These are phyloP conservation scores for Hybos culiciformis DNA, from an alignment of 2,888 invertebrate species.

Conservation along the genomic window DNA sequence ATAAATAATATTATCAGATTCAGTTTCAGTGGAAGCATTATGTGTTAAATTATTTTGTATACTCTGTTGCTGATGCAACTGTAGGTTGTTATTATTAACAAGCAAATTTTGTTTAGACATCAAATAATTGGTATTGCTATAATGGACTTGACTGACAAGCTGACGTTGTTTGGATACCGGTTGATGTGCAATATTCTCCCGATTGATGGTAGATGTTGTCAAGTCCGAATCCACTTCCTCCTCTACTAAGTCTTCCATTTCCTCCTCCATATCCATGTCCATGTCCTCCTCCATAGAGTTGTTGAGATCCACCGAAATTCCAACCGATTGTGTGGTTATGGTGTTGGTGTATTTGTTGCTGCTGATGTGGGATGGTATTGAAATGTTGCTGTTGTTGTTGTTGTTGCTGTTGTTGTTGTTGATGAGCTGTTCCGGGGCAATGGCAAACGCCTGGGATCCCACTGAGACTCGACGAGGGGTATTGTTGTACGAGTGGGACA, in stretches of 20 bases:
- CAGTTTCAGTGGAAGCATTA: constrained; percentile 33
- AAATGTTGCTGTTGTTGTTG: constrained; percentile 20
- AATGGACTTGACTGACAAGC: constrained; percentile 33
- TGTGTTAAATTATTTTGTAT: constrained; percentile 12
- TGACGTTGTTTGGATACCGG: constrained; percentile 25
- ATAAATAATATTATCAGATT: constrained; percentile 36
- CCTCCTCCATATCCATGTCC: constrained; percentile 31
- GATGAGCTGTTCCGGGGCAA: constrained; percentile 25
- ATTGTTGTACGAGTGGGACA: constrained; percentile 36
- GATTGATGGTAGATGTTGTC: constrained; percentile 41
- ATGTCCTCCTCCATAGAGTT: constrained; percentile 38
- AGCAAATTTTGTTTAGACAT: constrained; percentile 37
- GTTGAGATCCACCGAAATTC: constrained; percentile 36
- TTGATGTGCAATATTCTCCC: constrained; percentile 37
- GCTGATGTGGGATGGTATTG: no score
- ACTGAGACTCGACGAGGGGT: constrained; percentile 36
- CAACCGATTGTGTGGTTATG: constrained; percentile 29
- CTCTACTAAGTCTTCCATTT: constrained; percentile 32
- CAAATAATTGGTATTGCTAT: constrained; percentile 38
- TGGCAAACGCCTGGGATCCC: constrained; percentile 36
- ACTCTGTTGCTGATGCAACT: no score
- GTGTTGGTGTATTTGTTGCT: constrained; percentile 23
- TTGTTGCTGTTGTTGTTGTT: constrained; percentile 28
- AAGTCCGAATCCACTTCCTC: constrained; percentile 37
- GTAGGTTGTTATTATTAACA: no score